Evolutionary conservation across 2,113 vertebrate genomes (phyloP).

Genomic region (Halichoerus grypus): DNA sequence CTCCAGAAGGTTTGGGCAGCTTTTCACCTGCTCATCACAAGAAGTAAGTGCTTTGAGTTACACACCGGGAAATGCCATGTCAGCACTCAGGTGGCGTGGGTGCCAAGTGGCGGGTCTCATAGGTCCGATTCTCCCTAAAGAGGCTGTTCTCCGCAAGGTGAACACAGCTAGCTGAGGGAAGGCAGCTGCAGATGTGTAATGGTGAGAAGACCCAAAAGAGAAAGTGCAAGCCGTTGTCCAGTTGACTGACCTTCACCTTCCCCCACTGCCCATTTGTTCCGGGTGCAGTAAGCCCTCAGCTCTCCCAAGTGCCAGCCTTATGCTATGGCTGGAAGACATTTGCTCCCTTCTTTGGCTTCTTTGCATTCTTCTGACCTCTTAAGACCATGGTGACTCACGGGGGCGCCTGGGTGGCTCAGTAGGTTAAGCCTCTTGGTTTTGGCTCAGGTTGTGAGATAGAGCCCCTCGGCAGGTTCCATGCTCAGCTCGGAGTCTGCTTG

Average conservation of each 20-base stretch:
- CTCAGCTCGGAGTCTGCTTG: no score
- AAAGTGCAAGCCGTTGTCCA: neutral
- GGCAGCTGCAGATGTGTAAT: neutral
- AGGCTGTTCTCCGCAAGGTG: neutral
- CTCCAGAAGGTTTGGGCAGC: neutral
- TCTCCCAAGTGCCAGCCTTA: neutral
- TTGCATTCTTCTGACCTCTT: neutral
- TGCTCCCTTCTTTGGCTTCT: neutral
- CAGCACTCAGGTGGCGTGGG: rapidly evolving
- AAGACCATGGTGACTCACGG: no score
- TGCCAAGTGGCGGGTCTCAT: neutral
- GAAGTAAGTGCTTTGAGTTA: neutral
- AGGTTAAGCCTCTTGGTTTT: no score
- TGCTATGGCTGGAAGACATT: neutral
- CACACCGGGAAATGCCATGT: neutral
- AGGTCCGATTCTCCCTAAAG: neutral
- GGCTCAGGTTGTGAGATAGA: no score
- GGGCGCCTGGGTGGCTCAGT: no score
- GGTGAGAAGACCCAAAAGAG: neutral
- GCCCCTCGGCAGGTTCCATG: no score
- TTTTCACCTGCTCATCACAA: neutral
- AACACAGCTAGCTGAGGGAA: neutral
- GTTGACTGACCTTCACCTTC: neutral
- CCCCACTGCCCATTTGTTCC: neutral
- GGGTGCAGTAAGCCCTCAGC: neutral